These are phyloP conservation scores for Papilio xuthus DNA, from an alignment of 1,140 invertebrate genomes.

Conservation along the genomic window DNA sequence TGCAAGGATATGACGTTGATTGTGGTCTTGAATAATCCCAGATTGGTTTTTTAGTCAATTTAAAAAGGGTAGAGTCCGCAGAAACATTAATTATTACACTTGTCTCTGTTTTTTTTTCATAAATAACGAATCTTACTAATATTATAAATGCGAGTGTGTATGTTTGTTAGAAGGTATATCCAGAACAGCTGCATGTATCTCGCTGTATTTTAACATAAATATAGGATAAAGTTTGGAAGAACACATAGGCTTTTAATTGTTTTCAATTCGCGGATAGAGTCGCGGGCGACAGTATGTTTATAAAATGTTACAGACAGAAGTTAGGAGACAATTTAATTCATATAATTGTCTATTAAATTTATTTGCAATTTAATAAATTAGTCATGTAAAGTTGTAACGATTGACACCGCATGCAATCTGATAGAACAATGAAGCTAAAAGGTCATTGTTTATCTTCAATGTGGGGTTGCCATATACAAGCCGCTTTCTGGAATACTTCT, in stretches of 20 bases:
- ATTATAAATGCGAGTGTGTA: too few relatives aligned
- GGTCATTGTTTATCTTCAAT: conserved; percentile 1
- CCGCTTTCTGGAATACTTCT: not conserved
- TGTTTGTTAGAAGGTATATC: too few relatives aligned
- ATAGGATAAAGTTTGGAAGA: too few relatives aligned
- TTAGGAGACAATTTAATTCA: not conserved
- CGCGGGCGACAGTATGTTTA: too few relatives aligned
- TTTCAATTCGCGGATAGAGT: too few relatives aligned
- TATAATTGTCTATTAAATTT: not conserved
- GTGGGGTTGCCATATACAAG: not conserved
- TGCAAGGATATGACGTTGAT: not conserved
- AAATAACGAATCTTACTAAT: too few relatives aligned
- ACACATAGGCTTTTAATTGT: too few relatives aligned
- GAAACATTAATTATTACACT: too few relatives aligned
- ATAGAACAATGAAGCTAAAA: conserved; percentile 23
- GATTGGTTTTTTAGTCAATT: not conserved
- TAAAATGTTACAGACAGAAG: too few relatives aligned
- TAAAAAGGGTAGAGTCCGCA: not conserved
- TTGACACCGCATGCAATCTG: conserved; percentile 14
- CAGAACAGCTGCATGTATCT: too few relatives aligned
- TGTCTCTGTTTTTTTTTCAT: too few relatives aligned
- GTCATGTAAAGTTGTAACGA: not conserved
- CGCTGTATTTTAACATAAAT: too few relatives aligned
- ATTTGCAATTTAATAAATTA: not conserved
- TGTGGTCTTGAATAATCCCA: not conserved